A percentile compares a stretch with the other conserved stretches of the same genome.
These are phyloP conservation scores for Myotis brandtii DNA, from an alignment of 2,113 vertebrate genomes.

Conservation along the genomic window DNA sequence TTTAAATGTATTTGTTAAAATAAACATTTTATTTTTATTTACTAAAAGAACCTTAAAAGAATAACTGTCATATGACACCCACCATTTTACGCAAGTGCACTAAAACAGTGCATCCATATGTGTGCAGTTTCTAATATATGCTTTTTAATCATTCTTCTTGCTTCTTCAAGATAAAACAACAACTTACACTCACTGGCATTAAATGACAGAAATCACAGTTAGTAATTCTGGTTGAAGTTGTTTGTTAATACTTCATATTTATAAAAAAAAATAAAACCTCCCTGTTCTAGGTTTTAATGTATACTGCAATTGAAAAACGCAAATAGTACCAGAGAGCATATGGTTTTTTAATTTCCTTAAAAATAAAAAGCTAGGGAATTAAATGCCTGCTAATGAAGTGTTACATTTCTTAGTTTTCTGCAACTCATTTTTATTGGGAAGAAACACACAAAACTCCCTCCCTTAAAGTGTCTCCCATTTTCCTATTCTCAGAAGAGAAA, in stretches of 20 bases:
- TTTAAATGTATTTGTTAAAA: slow-evolving; percentile 3
- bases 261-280: slow-evolving; percentile 45
- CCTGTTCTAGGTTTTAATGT: slow-evolving; percentile 64
- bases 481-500: slow-evolving; percentile 71
- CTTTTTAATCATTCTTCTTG: slow-evolving; percentile 62
- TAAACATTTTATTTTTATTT: slow-evolving; percentile 16
- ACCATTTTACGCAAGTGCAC: neutral
- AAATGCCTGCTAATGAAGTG: slow-evolving; percentile 78
- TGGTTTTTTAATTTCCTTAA: slow-evolving; percentile 78
- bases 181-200: neutral
- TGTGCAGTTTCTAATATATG: neutral
- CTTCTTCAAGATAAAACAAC: slow-evolving; percentile 66
- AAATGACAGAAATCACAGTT: slow-evolving; percentile 69
- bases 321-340: slow-evolving; percentile 72
- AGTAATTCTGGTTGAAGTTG: slow-evolving; percentile 61
- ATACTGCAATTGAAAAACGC: slow-evolving; percentile 62
- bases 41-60: neutral
- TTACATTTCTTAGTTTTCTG: slow-evolving; percentile 80
- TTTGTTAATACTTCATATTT: slow-evolving; percentile 65
- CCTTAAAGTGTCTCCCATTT: slow-evolving; percentile 65
- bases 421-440: slow-evolving; percentile 79
- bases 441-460: slow-evolving; percentile 55
- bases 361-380: slow-evolving; percentile 77
- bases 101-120: neutral
- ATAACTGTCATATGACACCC: neutral